Evolutionary conservation across 37 sponge, comb jelly and placozoan species (phyloP), one percentile per base, ranked within the genome.

Genomic region (Bolinopsis microptera): DNA sequence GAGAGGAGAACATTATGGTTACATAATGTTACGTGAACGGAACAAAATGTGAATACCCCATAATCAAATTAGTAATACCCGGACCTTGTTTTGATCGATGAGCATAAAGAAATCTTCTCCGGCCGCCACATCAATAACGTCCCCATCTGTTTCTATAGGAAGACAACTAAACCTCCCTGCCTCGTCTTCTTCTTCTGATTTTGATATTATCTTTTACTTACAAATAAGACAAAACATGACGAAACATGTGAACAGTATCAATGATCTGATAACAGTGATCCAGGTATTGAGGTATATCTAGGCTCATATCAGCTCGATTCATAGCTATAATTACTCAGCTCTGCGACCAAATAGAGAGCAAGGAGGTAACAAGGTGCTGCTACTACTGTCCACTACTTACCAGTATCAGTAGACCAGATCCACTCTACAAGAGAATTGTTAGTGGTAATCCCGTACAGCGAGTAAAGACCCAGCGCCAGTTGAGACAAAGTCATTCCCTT

Each of bases 81-180:
- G n/a, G n/a, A 77, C 80, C 80, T 77, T 77, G 80, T 77, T 77
- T 9, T 27, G 9, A 32, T 77, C 33, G 37, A 77, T 77, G 80
- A 77, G 33, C 80, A 77, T 77, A 36, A 77, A 32, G 80, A 77
- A 77, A 36, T 77, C 80, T 36, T 77, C 80, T 1, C 80, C 80
- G 3, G 80, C 80, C 28, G 80, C 80, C 1, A 77, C 80, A 33
- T 77, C 36, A 16, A 32, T 36, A 28, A 77, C 80, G 28, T 77
- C 36, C 28, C 80, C 13, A 36, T 77, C 80, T 32, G 80, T 77
- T 34, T 77, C 80, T 77, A 77, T 32, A 34, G 33, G 35, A 21
- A 32, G 27, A 77, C 80, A 77, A 3, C 27, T 32, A 34, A 77
- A 77, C 80, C 32, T 13, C 35, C 80, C 80, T 35, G 32, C 21